phyloP scores from a whole-genome alignment of 2,113 vertebrate genomes.

The Glaucidium brasilianum region DNA sequence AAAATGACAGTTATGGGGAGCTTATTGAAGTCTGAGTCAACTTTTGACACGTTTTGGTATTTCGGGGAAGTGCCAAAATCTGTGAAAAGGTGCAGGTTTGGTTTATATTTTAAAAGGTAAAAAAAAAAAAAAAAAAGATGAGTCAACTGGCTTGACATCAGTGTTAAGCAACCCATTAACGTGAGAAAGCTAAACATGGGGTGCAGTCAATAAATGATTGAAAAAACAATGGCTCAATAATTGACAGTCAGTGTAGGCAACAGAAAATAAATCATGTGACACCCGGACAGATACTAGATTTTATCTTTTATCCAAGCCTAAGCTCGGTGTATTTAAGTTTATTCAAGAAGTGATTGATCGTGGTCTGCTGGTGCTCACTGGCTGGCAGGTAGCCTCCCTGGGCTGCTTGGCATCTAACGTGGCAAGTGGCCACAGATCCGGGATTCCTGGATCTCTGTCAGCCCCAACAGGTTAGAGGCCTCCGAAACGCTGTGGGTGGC shows the following conservation, averaged over 20 bases:
- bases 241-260: not conserved
- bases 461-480: not conserved
- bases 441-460: not conserved
- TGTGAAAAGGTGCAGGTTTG: not conserved
- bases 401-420: not conserved
- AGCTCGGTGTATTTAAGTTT: not conserved
- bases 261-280: not conserved
- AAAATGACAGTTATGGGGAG: not conserved
- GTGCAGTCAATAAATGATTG: not conserved
- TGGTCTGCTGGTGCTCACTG: not conserved
- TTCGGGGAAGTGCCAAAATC: not conserved
- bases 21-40: not conserved
- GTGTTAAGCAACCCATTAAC: not conserved
- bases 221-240: not conserved
- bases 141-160: not conserved
- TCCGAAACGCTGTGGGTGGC: not conserved
- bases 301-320: not conserved
- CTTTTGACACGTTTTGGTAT: not conserved
- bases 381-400: not conserved
- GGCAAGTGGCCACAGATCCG: not conserved
- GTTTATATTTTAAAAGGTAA: not conserved
- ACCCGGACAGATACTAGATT: not conserved
- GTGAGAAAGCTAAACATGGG: not conserved
- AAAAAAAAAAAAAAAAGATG: not conserved
- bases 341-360: not conserved